Base-by-base conservation (phyloP, 2,113 vertebrate species). In the Lampris megalopsis region DNA sequence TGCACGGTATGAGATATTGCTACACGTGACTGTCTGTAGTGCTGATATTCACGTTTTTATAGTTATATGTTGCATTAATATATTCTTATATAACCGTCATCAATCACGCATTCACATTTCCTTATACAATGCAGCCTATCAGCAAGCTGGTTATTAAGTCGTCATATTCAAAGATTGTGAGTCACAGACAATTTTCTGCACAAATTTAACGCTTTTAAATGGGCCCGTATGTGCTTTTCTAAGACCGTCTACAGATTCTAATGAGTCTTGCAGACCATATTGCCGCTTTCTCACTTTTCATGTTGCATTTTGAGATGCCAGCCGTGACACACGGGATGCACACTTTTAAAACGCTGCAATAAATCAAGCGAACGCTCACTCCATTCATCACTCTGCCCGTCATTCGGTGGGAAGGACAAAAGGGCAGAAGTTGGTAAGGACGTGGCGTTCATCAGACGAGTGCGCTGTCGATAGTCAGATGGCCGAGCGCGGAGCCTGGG, bases 371-470 rank as follows among this genome's bases (percentile, higher is more conserved):
- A 53, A 61, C 70, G 40, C 47, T 52, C 62, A 49, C 36, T 54
- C 69, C 45, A 42, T 73, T 77, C 45, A 73, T 84, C 58, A 63
- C 24, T 7, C 13, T 5, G 50, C 56, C 6, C 56, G 45, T 49
- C 66, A 53, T 68, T 80, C 50, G 66, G 45, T 48, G 40, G 7
- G 2, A 5, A 65, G 67, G 56, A 59, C 57, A 78, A 71, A 72
- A 63, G 63, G 70, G 67, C 58, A 71, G 48, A 68, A 3, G 62
- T n/a, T 57, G 5, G 3, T 35, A 53, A 47, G 71, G 66, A 74
- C 61, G 59, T n/a, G 1, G 4, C 68, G 75, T 61, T 75, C 65
- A 72, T 82, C 68, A 75, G 79, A 72, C 79, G 76, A 68, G 45
- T 40, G 58, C 59, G 77, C 63, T 75, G 64, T 48, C 53, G 63